Percentiles rank a stretch among this genome's conserved stretches.
Evolutionary conservation across 2,113 vertebrate genomes (phyloP).

Genomic region (Calyptommatus sinebrachiatus): DNA sequence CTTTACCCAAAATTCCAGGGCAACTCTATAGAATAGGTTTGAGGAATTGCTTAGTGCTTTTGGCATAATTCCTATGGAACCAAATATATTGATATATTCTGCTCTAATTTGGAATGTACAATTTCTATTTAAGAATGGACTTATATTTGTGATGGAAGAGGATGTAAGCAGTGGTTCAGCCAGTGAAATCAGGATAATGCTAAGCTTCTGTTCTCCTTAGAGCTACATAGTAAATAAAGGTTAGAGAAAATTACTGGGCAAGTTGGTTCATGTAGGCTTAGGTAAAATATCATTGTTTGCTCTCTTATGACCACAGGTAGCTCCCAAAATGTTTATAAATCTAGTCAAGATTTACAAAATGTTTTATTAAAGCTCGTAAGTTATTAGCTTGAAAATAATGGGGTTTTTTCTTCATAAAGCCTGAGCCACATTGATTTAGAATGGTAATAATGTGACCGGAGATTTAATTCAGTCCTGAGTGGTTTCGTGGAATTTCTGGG

Average conservation of each 20-base stretch:
- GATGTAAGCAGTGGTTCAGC: background rate
- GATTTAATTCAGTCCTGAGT: background rate
- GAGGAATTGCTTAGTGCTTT: background rate
- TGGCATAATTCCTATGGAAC: background rate
- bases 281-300: background rate
- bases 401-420: background rate
- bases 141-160: background rate
- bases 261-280: background rate
- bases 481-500: background rate
- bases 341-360: background rate
- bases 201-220: background rate
- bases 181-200: background rate
- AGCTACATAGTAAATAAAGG: background rate
- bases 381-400: background rate
- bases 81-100: background rate
- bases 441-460: background rate
- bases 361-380: background rate
- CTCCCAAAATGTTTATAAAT: background rate
- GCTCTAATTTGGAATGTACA: background rate
- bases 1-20: background rate
- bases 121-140: background rate
- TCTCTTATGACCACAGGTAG: background rate
- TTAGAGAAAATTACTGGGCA: background rate
- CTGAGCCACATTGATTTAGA: background rate
- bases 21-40: background rate